Base-by-base conservation (phyloP, 2,888 invertebrate genomes). In the Laothoe populi region DNA sequence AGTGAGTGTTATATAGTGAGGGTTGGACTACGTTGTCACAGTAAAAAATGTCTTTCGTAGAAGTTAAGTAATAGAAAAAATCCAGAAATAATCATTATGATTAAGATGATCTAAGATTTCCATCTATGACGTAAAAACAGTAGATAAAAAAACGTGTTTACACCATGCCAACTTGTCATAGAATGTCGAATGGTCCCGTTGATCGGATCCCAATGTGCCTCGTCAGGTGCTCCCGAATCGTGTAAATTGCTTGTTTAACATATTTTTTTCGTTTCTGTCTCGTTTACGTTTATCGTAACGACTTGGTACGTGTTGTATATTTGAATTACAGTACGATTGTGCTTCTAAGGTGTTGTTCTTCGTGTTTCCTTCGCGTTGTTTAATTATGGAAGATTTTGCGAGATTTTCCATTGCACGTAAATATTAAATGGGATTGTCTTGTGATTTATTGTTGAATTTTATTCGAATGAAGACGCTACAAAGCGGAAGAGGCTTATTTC, bases 231-330 rank as follows among this genome's bases (percentile, higher is more conserved):
- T 84, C 80, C 75, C 81, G 84, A 83, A 84, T 82, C 79, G 77
- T 83, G 84, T 73, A 84, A 88, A 88, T 88, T 84, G 88, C 88
- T 89, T 90, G 88, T 87, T 89, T 87, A 86, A 87, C 88, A 89
- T 89, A 88, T 89, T 87, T 88, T 72, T 87, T 86, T 82, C 83
- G 80, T 79, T 84, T 84, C 79, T 82, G 83, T 84, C 82, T 84
- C 85, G 79, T 84, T 83, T 82, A 81, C 83, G 79, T 82, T 83
- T 82, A 84, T 70, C 80, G 83, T 86, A 88, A 88, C 86, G 83
- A 85, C 79, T 81, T 81, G 69, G 76, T 74, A 80, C 75, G 70
- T 77, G 78, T 83, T 80, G 78, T 78, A 77, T 81, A 77, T 82
- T 80, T 74, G 75, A 79, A 81, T 80, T 78, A 72, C 70, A 70